These are phyloP conservation scores for Aulostomus chinensis DNA, from an alignment of 2,797 vertebrate genomes.

Conservation along the genomic window DNA sequence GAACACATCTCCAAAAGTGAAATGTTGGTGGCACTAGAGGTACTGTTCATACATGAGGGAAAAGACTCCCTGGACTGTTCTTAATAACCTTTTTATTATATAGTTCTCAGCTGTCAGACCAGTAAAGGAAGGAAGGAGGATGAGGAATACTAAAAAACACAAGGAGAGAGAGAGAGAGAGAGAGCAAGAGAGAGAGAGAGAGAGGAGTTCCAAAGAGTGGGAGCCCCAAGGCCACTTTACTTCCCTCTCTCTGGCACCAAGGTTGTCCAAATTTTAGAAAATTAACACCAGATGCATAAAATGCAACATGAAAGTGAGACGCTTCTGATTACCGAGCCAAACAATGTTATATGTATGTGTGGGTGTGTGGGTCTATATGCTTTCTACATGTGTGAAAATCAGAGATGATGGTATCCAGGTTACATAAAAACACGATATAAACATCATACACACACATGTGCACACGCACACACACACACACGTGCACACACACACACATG, in stretches of 20 bases:
- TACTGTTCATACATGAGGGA: too few relatives aligned
- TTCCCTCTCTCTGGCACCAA: conserved; percentile 23
- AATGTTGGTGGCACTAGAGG: too few relatives aligned
- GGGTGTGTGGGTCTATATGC: conserved; percentile 18
- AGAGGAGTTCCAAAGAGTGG: conserved; percentile 13
- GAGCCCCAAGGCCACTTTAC: conserved; percentile 35
- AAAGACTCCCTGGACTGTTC: too few relatives aligned
- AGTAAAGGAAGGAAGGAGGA: too few relatives aligned
- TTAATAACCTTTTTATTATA: too few relatives aligned
- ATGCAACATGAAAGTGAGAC: conserved; percentile 42
- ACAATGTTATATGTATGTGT: not conserved
- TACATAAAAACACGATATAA: conserved; percentile 54
- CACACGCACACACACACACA: conserved; percentile 8
- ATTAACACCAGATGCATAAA: conserved; percentile 50
- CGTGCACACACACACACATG: conserved; percentile 14
- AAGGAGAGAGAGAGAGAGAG: conserved; percentile 1
- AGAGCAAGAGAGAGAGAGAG: conserved; percentile 11
- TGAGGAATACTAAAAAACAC: not conserved
- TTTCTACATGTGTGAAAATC: conserved; percentile 27
- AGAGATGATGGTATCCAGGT: conserved; percentile 36
- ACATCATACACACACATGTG: conserved; percentile 14
- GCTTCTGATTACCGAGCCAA: conserved; percentile 25
- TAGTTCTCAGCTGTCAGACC: too few relatives aligned
- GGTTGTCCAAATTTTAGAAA: conserved; percentile 41
- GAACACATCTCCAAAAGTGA: too few relatives aligned